Percentiles rank a stretch among this genome's conserved stretches.
Evolutionary conservation across 2,888 invertebrate species (phyloP).

Genomic region (Ferrisia virgata): DNA sequence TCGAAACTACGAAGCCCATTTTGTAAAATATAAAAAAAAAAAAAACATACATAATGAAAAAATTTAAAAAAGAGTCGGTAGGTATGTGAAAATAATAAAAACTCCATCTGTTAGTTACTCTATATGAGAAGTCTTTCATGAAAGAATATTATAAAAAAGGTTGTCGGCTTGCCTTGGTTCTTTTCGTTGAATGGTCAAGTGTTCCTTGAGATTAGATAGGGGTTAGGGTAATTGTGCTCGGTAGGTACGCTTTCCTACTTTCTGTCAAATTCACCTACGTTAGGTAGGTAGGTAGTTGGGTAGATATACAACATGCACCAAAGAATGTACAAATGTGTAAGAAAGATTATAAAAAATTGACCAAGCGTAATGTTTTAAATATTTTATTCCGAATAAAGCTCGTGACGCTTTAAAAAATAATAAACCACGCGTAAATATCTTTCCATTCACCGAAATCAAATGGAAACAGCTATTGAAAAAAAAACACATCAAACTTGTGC

Average conservation of each 20-base stretch:
- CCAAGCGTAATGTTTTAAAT: background rate
- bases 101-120: background rate
- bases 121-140: background rate
- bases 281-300: no score
- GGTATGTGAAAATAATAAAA: conserved; percentile 1
- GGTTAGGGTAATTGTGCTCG: background rate
- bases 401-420: background rate
- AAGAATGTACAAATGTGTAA: background rate
- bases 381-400: background rate
- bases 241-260: background rate
- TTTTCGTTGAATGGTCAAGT: conserved; percentile 15
- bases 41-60: background rate
- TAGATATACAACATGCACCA: no score
- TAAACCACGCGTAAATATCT: background rate
- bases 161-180: background rate
- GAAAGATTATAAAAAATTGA: background rate
- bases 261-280: background rate
- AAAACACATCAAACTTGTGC: background rate
- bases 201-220: background rate
- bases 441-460: background rate
- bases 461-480: no score
- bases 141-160: background rate
- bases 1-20: background rate
- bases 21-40: background rate
- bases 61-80: background rate